Percentiles rank a stretch among this genome's conserved stretches.
Conservation (phyloP, 2,113 vertebrate genomes). For the Pterophyllum scalare region DNA sequence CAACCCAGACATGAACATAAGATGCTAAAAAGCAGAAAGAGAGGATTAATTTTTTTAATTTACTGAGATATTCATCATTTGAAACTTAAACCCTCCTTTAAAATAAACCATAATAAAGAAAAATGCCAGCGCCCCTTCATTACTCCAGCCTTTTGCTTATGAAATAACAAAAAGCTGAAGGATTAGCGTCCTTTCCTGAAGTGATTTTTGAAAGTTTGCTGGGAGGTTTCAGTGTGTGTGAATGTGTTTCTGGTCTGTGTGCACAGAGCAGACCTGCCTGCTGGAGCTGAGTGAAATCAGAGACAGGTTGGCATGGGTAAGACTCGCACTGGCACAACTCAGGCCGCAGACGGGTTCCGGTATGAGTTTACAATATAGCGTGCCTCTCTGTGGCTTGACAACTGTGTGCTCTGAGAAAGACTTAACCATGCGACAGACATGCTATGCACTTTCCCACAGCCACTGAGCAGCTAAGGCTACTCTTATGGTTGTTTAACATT, state of each 20-base stretch:
- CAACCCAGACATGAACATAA: background rate
- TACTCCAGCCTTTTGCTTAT: conserved; percentile 28
- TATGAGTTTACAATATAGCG: conserved; percentile 70
- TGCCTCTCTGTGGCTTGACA: conserved; percentile 72
- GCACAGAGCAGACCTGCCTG: conserved; percentile 43
- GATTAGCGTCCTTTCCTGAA: conserved; percentile 21
- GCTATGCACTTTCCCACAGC: conserved; percentile 73
- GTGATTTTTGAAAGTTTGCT: conserved; percentile 25
- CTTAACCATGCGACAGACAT: conserved; percentile 67
- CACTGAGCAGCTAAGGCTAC: conserved; percentile 46
- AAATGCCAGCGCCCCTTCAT: background rate
- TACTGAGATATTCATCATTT: conserved; percentile 27
- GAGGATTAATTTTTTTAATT: conserved; percentile 6
- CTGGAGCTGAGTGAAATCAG: conserved; percentile 59
- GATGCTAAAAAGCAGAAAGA: background rate
- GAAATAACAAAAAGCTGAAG: conserved; percentile 27
- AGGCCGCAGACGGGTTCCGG: conserved; percentile 68
- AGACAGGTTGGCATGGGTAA: conserved; percentile 66
- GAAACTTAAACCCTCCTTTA: conserved; percentile 37
- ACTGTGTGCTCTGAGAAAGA: conserved; percentile 59
- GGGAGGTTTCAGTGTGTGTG: conserved; percentile 42
- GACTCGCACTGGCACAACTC: conserved; percentile 63
- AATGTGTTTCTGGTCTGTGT: conserved; percentile 37
- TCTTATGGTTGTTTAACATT: conserved; percentile 65
- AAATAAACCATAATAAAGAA: conserved; percentile 39